Evolutionary conservation across 2,888 invertebrate species (phyloP).

Genomic region (Andrena dorsata): DNA sequence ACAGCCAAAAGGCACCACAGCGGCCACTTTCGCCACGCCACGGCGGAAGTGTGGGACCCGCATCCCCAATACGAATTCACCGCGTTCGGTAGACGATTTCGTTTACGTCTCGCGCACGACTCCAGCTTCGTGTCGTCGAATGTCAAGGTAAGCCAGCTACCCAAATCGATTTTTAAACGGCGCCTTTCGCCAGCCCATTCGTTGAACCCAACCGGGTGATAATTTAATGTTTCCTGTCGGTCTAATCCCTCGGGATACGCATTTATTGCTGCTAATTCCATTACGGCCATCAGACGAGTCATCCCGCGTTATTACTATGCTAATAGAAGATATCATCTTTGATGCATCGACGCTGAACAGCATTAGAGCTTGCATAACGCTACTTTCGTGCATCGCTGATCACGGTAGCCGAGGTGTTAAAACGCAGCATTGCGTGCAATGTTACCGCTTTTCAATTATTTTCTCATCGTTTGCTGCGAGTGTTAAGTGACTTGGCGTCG

Average conservation of each 20-base stretch:
- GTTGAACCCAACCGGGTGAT: not conserved
- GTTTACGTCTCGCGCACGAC: conserved; percentile 86
- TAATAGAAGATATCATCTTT: conserved; percentile 50
- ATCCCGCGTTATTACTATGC: conserved; percentile 51
- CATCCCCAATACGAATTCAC: conserved; percentile 90
- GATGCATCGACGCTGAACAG: conserved; percentile 10
- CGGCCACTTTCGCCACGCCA: conserved; percentile 88
- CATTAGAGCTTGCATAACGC: conserved; percentile 25
- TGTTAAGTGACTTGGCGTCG: no score
- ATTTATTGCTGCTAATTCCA: conserved; percentile 36
- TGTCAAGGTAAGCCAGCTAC: conserved; percentile 84
- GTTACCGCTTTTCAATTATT: conserved; percentile 15
- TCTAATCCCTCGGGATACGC: conserved; percentile 10
- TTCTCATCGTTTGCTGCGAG: not conserved
- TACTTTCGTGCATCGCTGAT: not conserved
- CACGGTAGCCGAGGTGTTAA: conserved; percentile 28
- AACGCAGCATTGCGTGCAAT: not conserved
- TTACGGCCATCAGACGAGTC: conserved; percentile 35
- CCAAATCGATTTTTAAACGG: conserved; percentile 4
- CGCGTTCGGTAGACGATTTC: conserved; percentile 88
- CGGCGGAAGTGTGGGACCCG: conserved; percentile 89
- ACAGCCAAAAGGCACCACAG: conserved; percentile 86
- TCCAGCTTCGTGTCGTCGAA: conserved; percentile 86
- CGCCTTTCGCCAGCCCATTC: not conserved
- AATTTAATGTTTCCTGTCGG: not conserved